Conservation (phyloP, 2,888 invertebrate species). For the Drosophila borborema region DNA sequence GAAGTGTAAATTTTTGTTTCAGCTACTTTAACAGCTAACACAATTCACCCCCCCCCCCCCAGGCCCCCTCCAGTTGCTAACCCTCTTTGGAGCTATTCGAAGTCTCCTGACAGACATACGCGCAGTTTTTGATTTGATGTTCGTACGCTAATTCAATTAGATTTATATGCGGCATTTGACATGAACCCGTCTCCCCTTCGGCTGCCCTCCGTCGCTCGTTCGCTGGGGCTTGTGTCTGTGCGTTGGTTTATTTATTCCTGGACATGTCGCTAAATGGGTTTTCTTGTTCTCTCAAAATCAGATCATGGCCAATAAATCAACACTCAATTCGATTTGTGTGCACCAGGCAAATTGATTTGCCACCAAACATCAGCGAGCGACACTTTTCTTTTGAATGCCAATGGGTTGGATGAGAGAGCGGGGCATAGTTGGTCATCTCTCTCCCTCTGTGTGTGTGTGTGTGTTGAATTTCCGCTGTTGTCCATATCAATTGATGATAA, state of each 20-base stretch:
- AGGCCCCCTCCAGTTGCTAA: too few species aligned
- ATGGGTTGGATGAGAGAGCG: neutral
- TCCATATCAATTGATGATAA: conserved; percentile 48
- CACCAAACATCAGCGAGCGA: conserved; percentile 33
- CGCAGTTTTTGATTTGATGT: conserved; percentile 62
- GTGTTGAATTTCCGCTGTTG: conserved; percentile 34
- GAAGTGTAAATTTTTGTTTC: conserved; percentile 48
- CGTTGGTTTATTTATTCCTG: conserved; percentile 67
- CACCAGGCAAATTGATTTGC: conserved; percentile 52
- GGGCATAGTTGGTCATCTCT: too few species aligned
- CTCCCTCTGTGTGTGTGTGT: conserved; percentile 12
- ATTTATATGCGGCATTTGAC: conserved; percentile 73
- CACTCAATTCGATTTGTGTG: conserved; percentile 69
- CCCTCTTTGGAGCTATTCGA: conserved; percentile 3
- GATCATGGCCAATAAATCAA: conserved; percentile 76
- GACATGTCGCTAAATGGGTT: conserved; percentile 72
- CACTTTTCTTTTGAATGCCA: conserved; percentile 27
- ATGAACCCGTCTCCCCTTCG: conserved; percentile 7
- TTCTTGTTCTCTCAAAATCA: conserved; percentile 76
- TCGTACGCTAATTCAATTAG: conserved; percentile 72
- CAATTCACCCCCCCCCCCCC: too few species aligned
- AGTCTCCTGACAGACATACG: conserved; percentile 10
- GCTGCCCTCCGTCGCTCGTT: neutral
- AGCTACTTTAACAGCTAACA: conserved; percentile 27
- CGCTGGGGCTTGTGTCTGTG: conserved; percentile 19